A percentile compares a stretch with the other conserved stretches of the same genome.
Evolutionary conservation across 2,888 invertebrate species (phyloP).

Genomic region (Drosophila pegasa): DNA sequence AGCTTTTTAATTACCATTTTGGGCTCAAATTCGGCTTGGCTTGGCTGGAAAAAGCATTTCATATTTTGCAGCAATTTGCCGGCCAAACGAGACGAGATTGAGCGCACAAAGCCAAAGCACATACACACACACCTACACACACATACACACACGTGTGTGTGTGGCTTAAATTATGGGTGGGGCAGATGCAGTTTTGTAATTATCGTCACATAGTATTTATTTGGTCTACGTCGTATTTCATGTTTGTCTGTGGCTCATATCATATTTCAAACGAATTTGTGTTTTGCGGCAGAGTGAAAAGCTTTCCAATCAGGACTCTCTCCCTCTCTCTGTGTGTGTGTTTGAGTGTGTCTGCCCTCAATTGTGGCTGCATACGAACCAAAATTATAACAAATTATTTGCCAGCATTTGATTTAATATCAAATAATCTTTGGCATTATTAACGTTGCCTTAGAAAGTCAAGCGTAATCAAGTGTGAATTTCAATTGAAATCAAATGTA

Average conservation of each 20-base stretch:
- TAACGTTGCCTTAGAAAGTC: neutral
- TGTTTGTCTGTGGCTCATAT: constrained; percentile 25
- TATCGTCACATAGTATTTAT: constrained; percentile 51
- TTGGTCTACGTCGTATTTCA: constrained; percentile 28
- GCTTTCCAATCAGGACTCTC: constrained; percentile 16
- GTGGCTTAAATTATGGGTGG: constrained; percentile 32
- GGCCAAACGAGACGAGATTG: constrained; percentile 48
- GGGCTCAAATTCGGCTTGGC: constrained; percentile 20
- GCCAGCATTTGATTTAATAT: constrained; percentile 10
- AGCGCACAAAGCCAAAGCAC: constrained; percentile 41
- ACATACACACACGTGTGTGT: neutral
- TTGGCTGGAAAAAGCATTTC: constrained; percentile 47
- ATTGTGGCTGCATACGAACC: constrained; percentile 13
- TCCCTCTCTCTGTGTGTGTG: too few relatives aligned
- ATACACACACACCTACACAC: constrained; percentile 6
- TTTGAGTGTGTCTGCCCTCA: neutral
- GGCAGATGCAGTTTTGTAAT: constrained; percentile 47
- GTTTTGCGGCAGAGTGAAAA: constrained; percentile 34
- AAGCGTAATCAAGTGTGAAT: constrained; percentile 1
- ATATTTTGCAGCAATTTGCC: constrained; percentile 68
- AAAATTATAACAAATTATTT: constrained; percentile 21
- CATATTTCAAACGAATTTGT: constrained; percentile 38
- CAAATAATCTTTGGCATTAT: constrained; percentile 16
- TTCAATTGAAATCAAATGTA: constrained; percentile 5
- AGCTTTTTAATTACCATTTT: constrained; percentile 72